Evolutionary conservation across 2,888 invertebrate genomes (phyloP).

Genomic region (Phortica okadai): DNA sequence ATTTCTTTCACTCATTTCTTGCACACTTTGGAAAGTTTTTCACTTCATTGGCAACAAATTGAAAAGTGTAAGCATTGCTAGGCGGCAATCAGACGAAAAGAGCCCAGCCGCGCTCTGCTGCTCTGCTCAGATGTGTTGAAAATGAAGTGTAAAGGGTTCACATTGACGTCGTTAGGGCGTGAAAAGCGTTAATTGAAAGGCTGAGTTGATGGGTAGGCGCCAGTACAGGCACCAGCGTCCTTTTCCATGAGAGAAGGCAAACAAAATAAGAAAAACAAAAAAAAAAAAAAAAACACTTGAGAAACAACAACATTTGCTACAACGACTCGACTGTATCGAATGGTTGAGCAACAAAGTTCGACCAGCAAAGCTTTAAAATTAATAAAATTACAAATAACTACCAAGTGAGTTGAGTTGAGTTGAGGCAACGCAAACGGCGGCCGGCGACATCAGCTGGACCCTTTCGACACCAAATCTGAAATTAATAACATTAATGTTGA

Average conservation of each 20-base stretch:
- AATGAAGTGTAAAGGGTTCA: conserved; percentile 14
- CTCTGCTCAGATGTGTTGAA: neutral
- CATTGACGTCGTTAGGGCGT: conserved; percentile 23
- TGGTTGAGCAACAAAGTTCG: neutral
- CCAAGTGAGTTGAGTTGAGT: neutral
- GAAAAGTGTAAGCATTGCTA: conserved; percentile 5
- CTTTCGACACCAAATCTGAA: conserved; percentile 41
- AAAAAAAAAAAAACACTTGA: neutral
- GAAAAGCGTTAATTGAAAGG: conserved; percentile 28
- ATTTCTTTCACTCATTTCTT: neutral
- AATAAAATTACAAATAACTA: conserved; percentile 23
- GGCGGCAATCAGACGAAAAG: neutral
- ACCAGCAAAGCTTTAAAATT: conserved; percentile 20
- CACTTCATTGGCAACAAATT: conserved; percentile 29
- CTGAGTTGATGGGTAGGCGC: neutral
- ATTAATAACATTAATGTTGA: conserved; percentile 46
- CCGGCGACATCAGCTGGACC: conserved; percentile 40
- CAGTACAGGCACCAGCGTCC: neutral
- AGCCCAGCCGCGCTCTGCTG: neutral
- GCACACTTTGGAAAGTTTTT: conserved; percentile 25
- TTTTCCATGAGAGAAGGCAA: conserved; percentile 3
- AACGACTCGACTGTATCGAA: neutral
- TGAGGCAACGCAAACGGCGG: neutral
- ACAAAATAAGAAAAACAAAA: neutral
- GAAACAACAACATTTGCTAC: neutral